These are phyloP conservation scores for Dromococcyx pavoninus DNA, from an alignment of 2,797 vertebrate species.

Conservation along the genomic window DNA sequence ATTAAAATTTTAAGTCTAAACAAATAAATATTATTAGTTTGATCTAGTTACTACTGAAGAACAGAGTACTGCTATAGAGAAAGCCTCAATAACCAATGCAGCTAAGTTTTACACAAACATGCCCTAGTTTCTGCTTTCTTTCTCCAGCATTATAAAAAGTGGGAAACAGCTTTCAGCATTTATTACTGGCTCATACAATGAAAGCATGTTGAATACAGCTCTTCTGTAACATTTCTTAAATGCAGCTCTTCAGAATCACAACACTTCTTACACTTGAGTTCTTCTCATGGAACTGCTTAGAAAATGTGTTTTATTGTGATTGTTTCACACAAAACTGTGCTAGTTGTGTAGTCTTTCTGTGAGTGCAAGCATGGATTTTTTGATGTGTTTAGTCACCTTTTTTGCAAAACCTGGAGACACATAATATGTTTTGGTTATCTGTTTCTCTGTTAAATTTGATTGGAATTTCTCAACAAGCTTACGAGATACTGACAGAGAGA, in stretches of 20 bases:
- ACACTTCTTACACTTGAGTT: not conserved
- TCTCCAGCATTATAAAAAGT: not conserved
- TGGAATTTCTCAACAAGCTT: not conserved
- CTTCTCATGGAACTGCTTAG: not conserved
- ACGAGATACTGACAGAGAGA: not conserved
- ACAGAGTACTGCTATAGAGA: not conserved
- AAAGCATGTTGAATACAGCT: not conserved
- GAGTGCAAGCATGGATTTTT: not conserved
- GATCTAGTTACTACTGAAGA: not conserved
- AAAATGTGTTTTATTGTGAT: not conserved
- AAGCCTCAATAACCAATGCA: not conserved
- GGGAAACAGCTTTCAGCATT: not conserved
- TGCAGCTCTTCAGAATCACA: not conserved
- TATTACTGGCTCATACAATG: not conserved
- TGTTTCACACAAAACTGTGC: not conserved
- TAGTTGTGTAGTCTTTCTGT: not conserved
- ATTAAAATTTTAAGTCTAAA: not conserved
- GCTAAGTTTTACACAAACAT: not conserved
- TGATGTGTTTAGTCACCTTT: not conserved
- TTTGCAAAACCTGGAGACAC: not conserved
- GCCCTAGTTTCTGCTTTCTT: not conserved
- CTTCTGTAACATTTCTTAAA: not conserved
- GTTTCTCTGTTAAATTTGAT: not conserved
- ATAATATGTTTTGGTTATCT: not conserved
- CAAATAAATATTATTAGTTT: not conserved